A percentile compares a stretch with the other conserved stretches of the same genome.
Evolutionary conservation across 2,888 invertebrate species (phyloP).

Genomic region (Drosophila parthenogenetica): DNA sequence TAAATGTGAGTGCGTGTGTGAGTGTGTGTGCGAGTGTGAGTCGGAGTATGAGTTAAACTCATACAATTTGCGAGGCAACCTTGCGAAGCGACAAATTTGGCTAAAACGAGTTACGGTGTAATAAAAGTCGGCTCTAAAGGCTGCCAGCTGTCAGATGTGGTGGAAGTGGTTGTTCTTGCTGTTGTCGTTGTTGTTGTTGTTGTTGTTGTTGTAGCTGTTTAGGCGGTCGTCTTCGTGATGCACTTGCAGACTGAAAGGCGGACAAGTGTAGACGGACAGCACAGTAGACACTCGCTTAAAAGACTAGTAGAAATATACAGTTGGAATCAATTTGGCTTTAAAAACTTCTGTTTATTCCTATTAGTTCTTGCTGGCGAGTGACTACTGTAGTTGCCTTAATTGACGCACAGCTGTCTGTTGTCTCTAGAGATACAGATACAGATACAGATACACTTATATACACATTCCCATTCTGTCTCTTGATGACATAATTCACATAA

Average conservation of each 20-base stretch:
- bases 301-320: not conserved
- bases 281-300: conserved; percentile 1
- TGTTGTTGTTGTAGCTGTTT: conserved; percentile 14
- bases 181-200: conserved; percentile 13
- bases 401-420: conserved; percentile 4
- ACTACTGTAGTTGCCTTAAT: conserved; percentile 22
- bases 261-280: conserved; percentile 53
- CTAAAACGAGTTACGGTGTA: conserved; percentile 60
- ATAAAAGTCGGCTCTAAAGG: conserved; percentile 30
- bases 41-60: conserved; percentile 16
- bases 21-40: conserved; percentile 10
- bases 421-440: not conserved
- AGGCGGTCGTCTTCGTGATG: conserved; percentile 27
- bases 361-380: not conserved
- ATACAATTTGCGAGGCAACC: conserved; percentile 53
- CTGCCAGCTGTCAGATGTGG: conserved; percentile 41
- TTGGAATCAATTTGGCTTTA: not conserved
- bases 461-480: conserved; percentile 9
- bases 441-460: not conserved
- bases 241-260: conserved; percentile 52
- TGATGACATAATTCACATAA: conserved; percentile 51
- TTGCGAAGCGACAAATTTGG: conserved; percentile 73
- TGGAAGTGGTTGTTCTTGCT: conserved; percentile 6
- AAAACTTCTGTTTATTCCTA: not conserved
- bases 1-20: conserved; percentile 6